Evolutionary conservation across 2,888 invertebrate species (phyloP).

Genomic region (Tetragnatha montana): DNA sequence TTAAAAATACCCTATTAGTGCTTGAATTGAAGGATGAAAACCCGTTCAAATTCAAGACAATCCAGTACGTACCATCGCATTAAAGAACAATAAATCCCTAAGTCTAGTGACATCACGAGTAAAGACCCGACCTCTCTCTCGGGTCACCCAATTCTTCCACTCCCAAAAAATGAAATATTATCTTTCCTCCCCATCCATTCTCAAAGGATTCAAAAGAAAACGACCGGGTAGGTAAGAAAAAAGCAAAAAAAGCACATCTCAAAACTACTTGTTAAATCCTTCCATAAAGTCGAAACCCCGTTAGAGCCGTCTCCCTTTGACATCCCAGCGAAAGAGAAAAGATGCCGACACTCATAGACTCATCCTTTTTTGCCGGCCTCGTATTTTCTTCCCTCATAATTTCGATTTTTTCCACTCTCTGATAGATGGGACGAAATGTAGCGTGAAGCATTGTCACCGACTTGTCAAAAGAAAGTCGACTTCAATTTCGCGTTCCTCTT

Average conservation of each 20-base stretch:
- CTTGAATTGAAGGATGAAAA: too few relatives aligned
- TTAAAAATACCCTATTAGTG: too few relatives aligned
- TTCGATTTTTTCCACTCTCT: slow-evolving; percentile 30
- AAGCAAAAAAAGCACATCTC: slow-evolving; percentile 25
- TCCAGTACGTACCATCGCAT: too few relatives aligned
- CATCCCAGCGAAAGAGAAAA: slow-evolving; percentile 37
- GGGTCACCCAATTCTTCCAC: slow-evolving; percentile 6
- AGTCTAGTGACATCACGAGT: not conserved
- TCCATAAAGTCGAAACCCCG: slow-evolving; percentile 62
- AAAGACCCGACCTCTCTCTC: not conserved
- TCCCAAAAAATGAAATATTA: slow-evolving; percentile 9
- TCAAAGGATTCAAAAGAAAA: not conserved
- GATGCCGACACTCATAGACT: slow-evolving; percentile 56
- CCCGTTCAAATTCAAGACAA: too few relatives aligned
- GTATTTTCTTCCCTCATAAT: slow-evolving; percentile 9
- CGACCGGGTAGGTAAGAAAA: not conserved
- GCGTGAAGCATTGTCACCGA: slow-evolving; percentile 66
- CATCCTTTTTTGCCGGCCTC: not conserved
- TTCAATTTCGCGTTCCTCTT: slow-evolving; percentile 54
- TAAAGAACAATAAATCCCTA: not conserved
- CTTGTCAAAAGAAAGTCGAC: slow-evolving; percentile 63
- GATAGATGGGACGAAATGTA: slow-evolving; percentile 65
- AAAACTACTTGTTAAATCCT: slow-evolving; percentile 61
- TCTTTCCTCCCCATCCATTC: slow-evolving; percentile 1
- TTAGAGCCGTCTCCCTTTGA: slow-evolving; percentile 51